Evolutionary conservation across 2,113 vertebrate genomes (phyloP).

Genomic region (Erpornis zantholeuca): DNA sequence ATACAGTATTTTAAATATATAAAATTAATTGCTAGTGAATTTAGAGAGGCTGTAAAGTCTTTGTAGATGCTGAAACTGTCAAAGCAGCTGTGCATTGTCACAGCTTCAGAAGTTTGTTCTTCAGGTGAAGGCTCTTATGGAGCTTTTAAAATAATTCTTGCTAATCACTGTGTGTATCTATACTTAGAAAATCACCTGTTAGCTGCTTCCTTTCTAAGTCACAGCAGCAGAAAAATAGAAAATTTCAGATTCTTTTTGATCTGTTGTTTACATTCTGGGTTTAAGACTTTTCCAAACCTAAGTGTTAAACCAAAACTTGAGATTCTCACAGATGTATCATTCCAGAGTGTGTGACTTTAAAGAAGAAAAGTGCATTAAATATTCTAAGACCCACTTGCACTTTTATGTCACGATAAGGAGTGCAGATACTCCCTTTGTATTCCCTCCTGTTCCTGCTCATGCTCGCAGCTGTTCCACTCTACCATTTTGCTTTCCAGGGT

Average conservation of each 20-base stretch:
- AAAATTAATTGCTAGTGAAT: background rate
- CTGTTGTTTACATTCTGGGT: background rate
- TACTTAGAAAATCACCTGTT: background rate
- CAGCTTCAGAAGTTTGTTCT: background rate
- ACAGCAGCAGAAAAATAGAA: background rate
- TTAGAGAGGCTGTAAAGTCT: background rate
- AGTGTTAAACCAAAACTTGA: background rate
- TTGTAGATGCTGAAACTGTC: background rate
- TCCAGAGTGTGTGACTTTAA: background rate
- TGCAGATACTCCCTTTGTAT: background rate
- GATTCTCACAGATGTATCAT: background rate
- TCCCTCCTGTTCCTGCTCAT: background rate
- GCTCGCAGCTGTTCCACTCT: background rate
- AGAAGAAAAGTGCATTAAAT: background rate
- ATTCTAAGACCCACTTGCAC: background rate
- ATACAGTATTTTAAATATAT: background rate
- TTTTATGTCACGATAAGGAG: background rate
- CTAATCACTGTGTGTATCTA: background rate
- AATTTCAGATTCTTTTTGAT: background rate
- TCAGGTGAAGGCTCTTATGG: background rate
- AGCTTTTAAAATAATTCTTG: background rate
- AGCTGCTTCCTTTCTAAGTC: background rate
- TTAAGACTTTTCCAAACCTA: background rate
- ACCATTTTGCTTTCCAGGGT: slow-evolving; percentile 8
- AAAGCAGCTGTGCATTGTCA: background rate